Conservation (phyloP, 2,113 vertebrate species). For the Mus spicilegus region DNA sequence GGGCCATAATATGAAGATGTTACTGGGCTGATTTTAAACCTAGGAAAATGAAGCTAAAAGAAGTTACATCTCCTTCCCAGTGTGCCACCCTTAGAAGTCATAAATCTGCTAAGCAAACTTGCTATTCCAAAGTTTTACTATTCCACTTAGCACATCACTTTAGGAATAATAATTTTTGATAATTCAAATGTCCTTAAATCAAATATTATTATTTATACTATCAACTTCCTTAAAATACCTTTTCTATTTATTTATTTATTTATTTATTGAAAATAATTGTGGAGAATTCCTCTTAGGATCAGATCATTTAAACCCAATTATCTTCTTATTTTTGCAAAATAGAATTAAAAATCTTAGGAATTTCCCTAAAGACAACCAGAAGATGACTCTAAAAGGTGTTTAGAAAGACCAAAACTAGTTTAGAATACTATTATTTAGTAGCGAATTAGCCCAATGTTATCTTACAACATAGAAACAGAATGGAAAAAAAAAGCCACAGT, state of each 20-base stretch:
- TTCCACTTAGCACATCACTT: background rate
- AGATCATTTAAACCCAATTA: background rate
- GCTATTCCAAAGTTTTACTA: background rate
- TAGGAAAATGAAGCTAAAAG: background rate
- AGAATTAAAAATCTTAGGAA: constrained; percentile 8
- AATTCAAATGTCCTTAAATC: background rate
- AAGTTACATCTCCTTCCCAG: background rate
- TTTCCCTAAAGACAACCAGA: background rate
- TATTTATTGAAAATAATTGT: constrained; percentile 30
- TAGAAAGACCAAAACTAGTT: background rate
- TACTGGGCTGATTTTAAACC: background rate
- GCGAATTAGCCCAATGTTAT: background rate
- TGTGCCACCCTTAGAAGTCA: background rate
- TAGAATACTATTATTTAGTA: background rate
- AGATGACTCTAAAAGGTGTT: background rate
- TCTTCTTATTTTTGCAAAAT: background rate
- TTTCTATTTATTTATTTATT: background rate
- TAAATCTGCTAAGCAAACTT: background rate
- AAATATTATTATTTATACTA: constrained; percentile 25
- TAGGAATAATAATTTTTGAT: background rate
- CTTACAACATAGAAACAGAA: background rate
- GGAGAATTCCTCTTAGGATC: background rate
- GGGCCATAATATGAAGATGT: constrained; percentile 3
- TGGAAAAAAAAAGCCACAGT: background rate
- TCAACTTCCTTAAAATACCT: background rate